Evolutionary conservation across 2,888 invertebrate genomes (phyloP), one percentile per base, ranked within the genome.

Genomic region (Portevinia maculata): DNA sequence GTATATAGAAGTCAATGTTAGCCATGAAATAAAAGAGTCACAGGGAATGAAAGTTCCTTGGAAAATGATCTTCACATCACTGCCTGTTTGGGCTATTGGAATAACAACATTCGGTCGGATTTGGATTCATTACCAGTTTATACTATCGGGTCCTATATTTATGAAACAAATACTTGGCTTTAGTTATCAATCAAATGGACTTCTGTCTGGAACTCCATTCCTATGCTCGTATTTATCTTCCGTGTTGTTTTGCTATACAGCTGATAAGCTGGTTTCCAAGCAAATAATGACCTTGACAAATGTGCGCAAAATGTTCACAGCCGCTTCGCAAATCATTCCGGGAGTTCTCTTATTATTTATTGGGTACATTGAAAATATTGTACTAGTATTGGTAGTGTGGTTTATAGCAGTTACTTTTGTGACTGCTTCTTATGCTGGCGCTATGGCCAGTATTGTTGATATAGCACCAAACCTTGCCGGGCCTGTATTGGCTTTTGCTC

Each of bases 381-480:
- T 90, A 21, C 86, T 92, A 59, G 93, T 93, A 41, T 88, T 94
- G 84, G 89, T 93, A 37, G 91, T 94, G 15, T 95, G 94, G 94
- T 94, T 94, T 88, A 89, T 93, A 71, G 94, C 94, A 21, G 94
- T 95, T 3, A 94, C 94, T 9, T 91, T 94, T 75, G 94, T 95
- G 86, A 94, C 94, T 17, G 94, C 94, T 9, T 93, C 94, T 0
- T 94, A 95, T 87, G 94, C 94, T 3, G 94, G 94, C 37, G 94
- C 94, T 3, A 95, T 95, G 94, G 94, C 95, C 0, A 95, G 93
- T 86, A 93, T 95, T 83, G 94, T 95, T 13, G 95, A 95, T 88
- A 94, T 95, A 75, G 94, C 95, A 0, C 95, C 95, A n/a, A 95
- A 95, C 90, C 93, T 94, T 86, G 95, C 95, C 60, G 95, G 93